Evolutionary conservation across 2,113 vertebrate species (phyloP), one percentile per base, ranked within the genome.

Genomic region (Laterallus jamaicensis): DNA sequence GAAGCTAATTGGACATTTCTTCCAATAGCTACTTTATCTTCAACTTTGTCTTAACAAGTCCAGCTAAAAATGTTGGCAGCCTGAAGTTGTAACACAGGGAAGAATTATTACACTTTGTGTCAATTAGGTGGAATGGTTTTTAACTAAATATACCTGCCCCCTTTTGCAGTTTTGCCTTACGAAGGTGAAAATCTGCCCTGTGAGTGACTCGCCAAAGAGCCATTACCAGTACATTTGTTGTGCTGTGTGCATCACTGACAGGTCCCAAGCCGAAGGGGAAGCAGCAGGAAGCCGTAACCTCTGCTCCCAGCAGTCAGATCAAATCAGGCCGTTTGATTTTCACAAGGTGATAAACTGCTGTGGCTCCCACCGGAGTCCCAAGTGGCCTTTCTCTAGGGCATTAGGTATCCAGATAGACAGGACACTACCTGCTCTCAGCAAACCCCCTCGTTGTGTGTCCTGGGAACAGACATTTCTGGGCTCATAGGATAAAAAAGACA

Each of bases 281-380:
- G 82, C 89, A 87, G 91, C 56, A 64, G 92, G 86, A 85, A 69
- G 59, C 35, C 12, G 3, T 9, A 74, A 90, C 91, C 93, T 87
- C 70, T 90, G 88, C 63, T 85, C 93, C 82, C 81, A 89, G 67
- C 73, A 84, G 90, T 92, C 93, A 83, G 70, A 82, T 69, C 54
- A 67, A 40, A 94, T 92, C 79, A 59, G n/a, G 35, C 1, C 4
- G 20, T 21, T 67, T 75, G 58, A 71, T 93, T 86, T 86, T 90
- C 82, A 69, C 73, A 82, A 88, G 78, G 67, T 84, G 85, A 90
- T 86, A 40, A 76, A 50, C 42, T 88, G 50, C n/a, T 85, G 28
- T 86, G 29, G 32, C 75, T 92, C 62, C 69, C 10, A 4, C 12
- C 67, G 73, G 37, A 90, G 64, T 67, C 39, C 69, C 2, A 1